phyloP scores from a whole-genome alignment of 1,140 invertebrate genomes.

The Euwallacea fornicatus region DNA sequence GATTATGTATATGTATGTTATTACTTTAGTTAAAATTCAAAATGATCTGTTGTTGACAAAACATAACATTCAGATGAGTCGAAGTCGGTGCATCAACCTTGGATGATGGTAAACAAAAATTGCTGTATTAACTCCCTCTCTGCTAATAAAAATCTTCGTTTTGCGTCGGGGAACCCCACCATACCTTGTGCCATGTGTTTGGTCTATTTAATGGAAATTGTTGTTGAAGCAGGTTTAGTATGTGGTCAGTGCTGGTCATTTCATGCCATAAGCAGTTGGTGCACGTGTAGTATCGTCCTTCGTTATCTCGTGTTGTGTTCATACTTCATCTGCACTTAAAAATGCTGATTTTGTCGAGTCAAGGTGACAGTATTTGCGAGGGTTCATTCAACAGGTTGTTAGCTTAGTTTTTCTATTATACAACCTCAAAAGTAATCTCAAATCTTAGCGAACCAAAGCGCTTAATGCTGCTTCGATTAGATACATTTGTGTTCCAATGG shows the following conservation, averaged over 20 bases:
- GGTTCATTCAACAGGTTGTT: constrained; percentile 8
- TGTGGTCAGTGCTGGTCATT: background rate
- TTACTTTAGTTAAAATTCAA: too few relatives aligned
- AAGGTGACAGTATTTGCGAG: background rate
- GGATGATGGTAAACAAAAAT: too few relatives aligned
- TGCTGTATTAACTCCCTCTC: too few relatives aligned
- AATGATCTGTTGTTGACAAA: too few relatives aligned
- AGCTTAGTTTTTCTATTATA: background rate
- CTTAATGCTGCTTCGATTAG: too few relatives aligned
- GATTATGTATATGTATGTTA: too few relatives aligned
- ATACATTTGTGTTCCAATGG: too few relatives aligned
- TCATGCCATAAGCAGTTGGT: background rate
- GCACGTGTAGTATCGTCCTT: background rate
- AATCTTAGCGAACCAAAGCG: too few relatives aligned
- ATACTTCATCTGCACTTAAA: background rate
- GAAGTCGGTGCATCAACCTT: too few relatives aligned
- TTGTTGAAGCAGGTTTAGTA: constrained; percentile 5
- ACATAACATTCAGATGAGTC: too few relatives aligned
- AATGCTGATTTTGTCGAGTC: constrained; percentile 15
- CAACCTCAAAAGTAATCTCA: background rate
- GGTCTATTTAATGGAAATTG: constrained; percentile 1
- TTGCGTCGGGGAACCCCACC: constrained; percentile 4
- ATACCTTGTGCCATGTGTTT: background rate
- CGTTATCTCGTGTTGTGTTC: background rate
- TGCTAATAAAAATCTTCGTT: constrained; percentile 6